These are phyloP conservation scores for Dioctria rufipes DNA, from an alignment of 2,888 invertebrate genomes.

Conservation along the genomic window DNA sequence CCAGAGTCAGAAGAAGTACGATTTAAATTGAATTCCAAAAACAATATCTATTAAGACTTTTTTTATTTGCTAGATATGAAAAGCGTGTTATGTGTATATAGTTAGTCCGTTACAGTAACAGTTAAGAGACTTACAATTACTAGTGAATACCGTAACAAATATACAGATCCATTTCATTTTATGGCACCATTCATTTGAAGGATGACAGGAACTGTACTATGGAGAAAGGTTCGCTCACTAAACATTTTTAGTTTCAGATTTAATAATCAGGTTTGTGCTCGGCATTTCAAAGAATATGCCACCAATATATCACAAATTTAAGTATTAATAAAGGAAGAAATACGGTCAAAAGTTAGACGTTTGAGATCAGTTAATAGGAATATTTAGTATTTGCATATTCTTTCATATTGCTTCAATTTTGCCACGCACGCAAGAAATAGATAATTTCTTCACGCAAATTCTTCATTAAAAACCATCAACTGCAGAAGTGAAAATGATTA, in stretches of 20 bases:
- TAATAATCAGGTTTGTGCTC: too few relatives aligned
- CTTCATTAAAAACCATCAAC: not conserved
- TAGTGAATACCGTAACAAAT: too few relatives aligned
- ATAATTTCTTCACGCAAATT: not conserved
- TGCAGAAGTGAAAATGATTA: not conserved
- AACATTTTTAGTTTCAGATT: too few relatives aligned
- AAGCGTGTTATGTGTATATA: too few relatives aligned
- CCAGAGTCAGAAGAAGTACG: too few relatives aligned
- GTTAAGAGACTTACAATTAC: too few relatives aligned
- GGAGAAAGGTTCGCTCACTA: not conserved
- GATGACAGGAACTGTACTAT: not conserved
- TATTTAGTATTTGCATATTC: not conserved
- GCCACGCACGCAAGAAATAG: not conserved
- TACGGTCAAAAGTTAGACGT: not conserved
- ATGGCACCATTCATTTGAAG: not conserved
- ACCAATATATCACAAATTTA: not conserved
- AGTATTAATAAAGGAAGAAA: not conserved
- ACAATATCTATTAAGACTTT: too few relatives aligned
- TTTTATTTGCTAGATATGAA: too few relatives aligned
- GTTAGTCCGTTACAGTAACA: too few relatives aligned
- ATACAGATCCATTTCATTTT: too few relatives aligned
- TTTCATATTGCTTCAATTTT: not conserved
- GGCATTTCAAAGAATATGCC: not conserved
- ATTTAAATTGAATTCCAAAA: too few relatives aligned
- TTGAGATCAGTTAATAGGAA: not conserved